A percentile compares a stretch with the other conserved stretches of the same genome.
Conservation (phyloP, 2,113 vertebrate species). For the Lycaon pictus region DNA sequence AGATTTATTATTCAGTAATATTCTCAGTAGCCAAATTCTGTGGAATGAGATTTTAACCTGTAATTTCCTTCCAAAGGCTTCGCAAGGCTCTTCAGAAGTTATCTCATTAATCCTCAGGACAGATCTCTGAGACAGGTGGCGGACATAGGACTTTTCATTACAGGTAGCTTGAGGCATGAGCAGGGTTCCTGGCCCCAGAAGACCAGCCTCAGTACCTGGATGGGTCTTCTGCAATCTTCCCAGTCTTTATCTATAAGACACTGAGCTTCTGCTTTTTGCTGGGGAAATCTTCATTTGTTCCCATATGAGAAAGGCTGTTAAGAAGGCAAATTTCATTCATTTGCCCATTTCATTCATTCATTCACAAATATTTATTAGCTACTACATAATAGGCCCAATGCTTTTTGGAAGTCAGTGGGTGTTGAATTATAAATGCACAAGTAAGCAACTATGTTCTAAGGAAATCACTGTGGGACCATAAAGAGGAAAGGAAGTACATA, state of each 20-base stretch:
- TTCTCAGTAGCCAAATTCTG: neutral
- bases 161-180: constrained; percentile 64
- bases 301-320: neutral
- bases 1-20: neutral
- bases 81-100: constrained; percentile 1
- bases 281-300: neutral
- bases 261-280: neutral
- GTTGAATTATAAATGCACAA: constrained; percentile 27
- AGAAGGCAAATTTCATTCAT: neutral
- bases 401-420: constrained; percentile 13
- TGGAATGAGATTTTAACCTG: neutral
- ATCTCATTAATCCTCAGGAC: constrained; percentile 73
- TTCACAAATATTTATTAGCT: neutral
- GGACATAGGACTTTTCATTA: constrained; percentile 49
- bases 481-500: neutral
- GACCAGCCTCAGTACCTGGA: neutral
- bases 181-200: neutral
- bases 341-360: neutral
- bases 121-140: constrained; percentile 56
- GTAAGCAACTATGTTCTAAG: neutral
- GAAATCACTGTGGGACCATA: neutral
- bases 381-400: neutral
- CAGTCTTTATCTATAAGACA: neutral
- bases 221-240: neutral
- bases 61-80: constrained; percentile 56